A percentile compares a stretch with the other conserved stretches of the same genome.
phyloP scores from a whole-genome alignment of 2,113 vertebrate genomes.

The Seriola quinqueradiata region DNA sequence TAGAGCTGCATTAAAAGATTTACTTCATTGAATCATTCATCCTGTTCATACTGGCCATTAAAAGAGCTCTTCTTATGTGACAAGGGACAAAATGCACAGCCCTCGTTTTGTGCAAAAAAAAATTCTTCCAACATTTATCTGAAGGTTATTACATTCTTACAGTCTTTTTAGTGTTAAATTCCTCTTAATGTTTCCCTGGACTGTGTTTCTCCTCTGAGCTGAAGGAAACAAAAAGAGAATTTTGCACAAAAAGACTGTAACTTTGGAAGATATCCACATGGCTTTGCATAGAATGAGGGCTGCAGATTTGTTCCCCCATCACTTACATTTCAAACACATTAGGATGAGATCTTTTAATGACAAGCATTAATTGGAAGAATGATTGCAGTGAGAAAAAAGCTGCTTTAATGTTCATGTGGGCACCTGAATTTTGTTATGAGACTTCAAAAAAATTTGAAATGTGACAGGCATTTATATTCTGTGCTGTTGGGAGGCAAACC shows the following conservation, averaged over 20 bases:
- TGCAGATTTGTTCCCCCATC: neutral
- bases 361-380: neutral
- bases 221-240: too few relatives aligned
- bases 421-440: neutral
- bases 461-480: neutral
- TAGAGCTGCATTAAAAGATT: neutral
- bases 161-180: neutral
- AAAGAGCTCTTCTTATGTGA: neutral
- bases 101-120: neutral
- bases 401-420: neutral
- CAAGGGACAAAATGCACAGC: neutral
- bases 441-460: neutral
- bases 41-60: neutral
- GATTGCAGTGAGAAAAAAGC: neutral
- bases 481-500: neutral
- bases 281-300: neutral
- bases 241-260: neutral
- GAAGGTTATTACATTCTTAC: neutral
- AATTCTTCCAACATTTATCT: neutral
- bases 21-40: neutral
- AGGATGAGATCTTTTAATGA: neutral
- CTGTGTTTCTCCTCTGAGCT: neutral
- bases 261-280: neutral
- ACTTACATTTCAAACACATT: neutral
- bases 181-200: neutral